These are phyloP conservation scores for Oceanites oceanicus DNA, from an alignment of 2,113 vertebrate genomes.

Conservation along the genomic window DNA sequence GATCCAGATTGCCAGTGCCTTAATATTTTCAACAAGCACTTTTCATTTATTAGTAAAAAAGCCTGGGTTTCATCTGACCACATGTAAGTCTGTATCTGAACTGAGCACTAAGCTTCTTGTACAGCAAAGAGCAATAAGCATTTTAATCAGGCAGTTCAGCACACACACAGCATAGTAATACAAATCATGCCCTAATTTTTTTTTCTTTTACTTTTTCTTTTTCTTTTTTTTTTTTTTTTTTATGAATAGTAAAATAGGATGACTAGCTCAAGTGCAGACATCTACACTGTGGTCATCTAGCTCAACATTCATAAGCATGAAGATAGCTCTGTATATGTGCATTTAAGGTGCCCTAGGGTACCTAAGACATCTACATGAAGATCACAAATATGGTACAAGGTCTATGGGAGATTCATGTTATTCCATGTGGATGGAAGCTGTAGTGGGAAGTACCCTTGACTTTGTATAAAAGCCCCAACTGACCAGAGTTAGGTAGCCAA, in stretches of 20 bases:
- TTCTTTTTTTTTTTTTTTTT: not conserved
- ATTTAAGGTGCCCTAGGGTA: not conserved
- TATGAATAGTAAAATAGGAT: not conserved
- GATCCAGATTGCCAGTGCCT: not conserved
- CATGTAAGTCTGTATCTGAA: not conserved
- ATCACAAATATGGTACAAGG: not conserved
- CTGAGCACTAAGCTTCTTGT: not conserved
- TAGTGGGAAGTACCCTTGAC: not conserved
- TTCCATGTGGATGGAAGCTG: not conserved
- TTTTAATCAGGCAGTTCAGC: not conserved
- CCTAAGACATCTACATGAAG: not conserved
- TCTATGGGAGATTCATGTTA: not conserved
- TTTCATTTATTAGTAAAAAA: not conserved
- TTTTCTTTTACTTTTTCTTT: not conserved
- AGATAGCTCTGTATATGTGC: not conserved
- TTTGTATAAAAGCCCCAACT: not conserved
- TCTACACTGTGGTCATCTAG: not conserved
- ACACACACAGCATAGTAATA: not conserved
- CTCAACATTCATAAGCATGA: not conserved
- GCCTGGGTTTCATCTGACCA: not conserved
- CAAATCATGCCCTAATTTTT: not conserved
- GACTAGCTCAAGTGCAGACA: not conserved
- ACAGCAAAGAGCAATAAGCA: not conserved
- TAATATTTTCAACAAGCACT: not conserved
- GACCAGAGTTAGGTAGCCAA: not conserved